Percentiles rank a stretch among this genome's conserved stretches.
Evolutionary conservation across 2,113 vertebrate genomes (phyloP).

Genomic region (Actenoides hombroni): DNA sequence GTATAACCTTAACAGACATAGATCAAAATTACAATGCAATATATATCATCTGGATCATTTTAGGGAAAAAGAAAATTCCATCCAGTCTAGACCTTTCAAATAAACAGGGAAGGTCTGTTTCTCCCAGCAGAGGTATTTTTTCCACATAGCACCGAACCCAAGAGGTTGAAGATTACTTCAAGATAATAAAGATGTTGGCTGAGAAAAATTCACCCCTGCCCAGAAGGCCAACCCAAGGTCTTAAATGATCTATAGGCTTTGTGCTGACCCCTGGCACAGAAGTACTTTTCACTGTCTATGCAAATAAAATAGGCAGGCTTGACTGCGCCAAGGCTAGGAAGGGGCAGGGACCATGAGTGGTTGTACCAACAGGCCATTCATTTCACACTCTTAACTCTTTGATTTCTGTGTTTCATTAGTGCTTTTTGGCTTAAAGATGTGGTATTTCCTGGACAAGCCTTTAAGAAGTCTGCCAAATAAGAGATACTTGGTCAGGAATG

Average conservation of each 20-base stretch:
- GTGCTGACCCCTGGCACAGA: neutral
- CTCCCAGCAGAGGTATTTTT: constrained; percentile 4
- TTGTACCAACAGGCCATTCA: neutral
- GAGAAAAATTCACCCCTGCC: neutral
- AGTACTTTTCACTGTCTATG: neutral
- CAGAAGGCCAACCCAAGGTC: neutral
- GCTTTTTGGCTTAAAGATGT: neutral
- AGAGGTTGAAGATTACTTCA: neutral
- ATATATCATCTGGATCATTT: neutral
- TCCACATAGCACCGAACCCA: neutral
- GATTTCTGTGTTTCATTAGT: neutral
- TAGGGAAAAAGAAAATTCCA: neutral
- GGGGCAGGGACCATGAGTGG: neutral
- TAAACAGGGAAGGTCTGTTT: neutral
- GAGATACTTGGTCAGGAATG: neutral
- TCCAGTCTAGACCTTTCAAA: neutral
- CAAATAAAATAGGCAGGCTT: neutral
- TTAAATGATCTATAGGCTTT: neutral
- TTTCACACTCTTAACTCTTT: neutral
- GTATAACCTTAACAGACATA: neutral
- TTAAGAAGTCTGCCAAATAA: neutral
- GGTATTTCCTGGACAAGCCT: neutral
- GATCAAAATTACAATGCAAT: neutral
- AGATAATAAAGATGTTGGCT: neutral
- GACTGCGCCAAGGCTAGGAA: neutral